Base-by-base conservation (phyloP, 2,888 invertebrate genomes). In the Chaitophorus viminalis region DNA sequence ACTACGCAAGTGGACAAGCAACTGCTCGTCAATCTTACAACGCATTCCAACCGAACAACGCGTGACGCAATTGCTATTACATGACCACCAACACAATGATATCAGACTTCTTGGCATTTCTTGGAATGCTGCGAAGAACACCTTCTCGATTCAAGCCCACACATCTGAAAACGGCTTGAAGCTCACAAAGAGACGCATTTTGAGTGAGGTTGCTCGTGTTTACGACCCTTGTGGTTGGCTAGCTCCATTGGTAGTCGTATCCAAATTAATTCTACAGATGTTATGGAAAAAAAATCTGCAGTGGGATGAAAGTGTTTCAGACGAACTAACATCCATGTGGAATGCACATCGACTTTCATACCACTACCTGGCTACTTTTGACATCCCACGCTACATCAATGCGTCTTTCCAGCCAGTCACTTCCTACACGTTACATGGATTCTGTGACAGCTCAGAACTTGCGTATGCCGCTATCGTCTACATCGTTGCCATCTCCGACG, bases 1-100 rank as follows among this genome's bases (percentile, higher is more conserved):
- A 8, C 82, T 91, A 11, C 90, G 90, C 46, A 90, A 91, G 86
- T 84, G 65, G 68, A 9, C 70, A 68, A 76, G 77, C 9, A 77
- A 77, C 25, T 54, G 52, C 29, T 9, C 31, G 3, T 4, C 52
- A 3, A 18, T 77, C 11, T 52, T 77, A 8, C 21, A 31, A 52
- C 3, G 8, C 3, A 77, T 77, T 21, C 11, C 21, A 31, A 29
- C 3, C 1, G 54, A 77, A 5, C 31, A 77, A 9, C 77, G 54
- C 52, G 11, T 31, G 18, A 9, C 54, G 18, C 52, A 77, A 3
- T 18, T 54, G 21, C 29, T 9, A 3, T 11, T 77, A 1, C 25
- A 25, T 25, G 77, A 52, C 0, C 54, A 52, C 52, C 1, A 17
- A 3, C 29, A 31, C 33, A 3, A 70, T 33, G 8, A 0, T 77